These are phyloP conservation scores for Agelastica alni DNA, from an alignment of 2,888 invertebrate genomes.

Conservation along the genomic window DNA sequence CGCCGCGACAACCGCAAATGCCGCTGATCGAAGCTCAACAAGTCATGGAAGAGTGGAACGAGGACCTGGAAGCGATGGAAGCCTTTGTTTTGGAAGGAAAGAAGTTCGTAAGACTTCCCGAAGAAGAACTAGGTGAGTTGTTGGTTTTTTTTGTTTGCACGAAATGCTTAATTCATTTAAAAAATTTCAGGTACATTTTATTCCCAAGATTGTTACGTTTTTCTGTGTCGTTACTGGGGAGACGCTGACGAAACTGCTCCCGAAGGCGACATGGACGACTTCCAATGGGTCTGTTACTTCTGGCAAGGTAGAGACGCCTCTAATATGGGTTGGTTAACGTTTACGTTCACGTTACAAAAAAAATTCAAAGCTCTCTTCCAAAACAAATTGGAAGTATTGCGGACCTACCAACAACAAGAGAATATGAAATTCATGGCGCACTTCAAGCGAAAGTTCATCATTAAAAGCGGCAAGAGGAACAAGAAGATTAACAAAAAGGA, in stretches of 20 bases:
- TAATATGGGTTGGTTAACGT: constrained; percentile 99
- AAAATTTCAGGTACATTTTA: constrained; percentile 79
- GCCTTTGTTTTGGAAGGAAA: constrained; percentile 95
- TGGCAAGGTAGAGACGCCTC: constrained; percentile 98
- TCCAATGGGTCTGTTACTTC: constrained; percentile 98
- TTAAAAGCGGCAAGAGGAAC: constrained; percentile 82
- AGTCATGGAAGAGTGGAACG: constrained; percentile 95
- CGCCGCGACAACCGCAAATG: constrained; percentile 90
- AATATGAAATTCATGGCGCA: constrained; percentile 98
- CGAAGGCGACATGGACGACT: constrained; percentile 54
- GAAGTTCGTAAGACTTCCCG: constrained; percentile 95
- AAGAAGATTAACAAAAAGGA: constrained; percentile 56
- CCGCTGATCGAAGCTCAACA: constrained; percentile 81
- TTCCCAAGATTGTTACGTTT: constrained; percentile 96
- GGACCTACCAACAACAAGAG: constrained; percentile 98
- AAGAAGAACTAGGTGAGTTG: constrained; percentile 79
- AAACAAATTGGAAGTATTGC: constrained; percentile 86
- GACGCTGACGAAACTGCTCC: constrained; percentile 60
- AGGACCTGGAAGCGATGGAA: constrained; percentile 97
- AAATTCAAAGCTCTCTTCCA: constrained; percentile 88
- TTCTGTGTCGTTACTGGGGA: constrained; percentile 92
- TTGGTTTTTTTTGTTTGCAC: background rate
- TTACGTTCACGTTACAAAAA: constrained; percentile 94
- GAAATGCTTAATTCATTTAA: no score
- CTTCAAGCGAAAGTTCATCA: constrained; percentile 92